Evolutionary conservation across 2,797 vertebrate species (phyloP), one percentile per base, ranked within the genome.

Genomic region (Babyrousa celebensis): DNA sequence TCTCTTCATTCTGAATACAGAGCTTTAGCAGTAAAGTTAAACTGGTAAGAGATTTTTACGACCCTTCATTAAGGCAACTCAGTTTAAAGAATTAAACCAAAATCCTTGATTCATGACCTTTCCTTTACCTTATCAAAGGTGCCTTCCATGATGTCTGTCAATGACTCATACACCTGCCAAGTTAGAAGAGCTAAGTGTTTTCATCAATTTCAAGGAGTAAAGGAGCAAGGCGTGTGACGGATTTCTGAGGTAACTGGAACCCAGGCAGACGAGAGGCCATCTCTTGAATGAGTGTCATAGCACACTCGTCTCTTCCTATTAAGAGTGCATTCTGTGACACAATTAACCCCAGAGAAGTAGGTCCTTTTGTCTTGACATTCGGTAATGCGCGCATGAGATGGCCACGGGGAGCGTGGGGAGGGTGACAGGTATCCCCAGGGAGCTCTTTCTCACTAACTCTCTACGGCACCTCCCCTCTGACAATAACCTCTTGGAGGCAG

Each of bases 11-110:
- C 43, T 72, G 21, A 74, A 62, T 32, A 3, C 27, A 68, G 63
- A 43, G 9, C 10, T 27, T 48, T 43, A 75, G 52, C 1, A 9
- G 16, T 71, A 9, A 88, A 43, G n/a, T 15, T 85, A 29, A 85
- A 58, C 17, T 48, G 6, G 18, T 60, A 74, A 60, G 48, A 79
- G 23, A 65, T 36, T 85, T 95, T 89, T 87, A 79, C 72, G 65
- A 89, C 9, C 15, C 21, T 93, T 90, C n/a, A 68, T 21, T 21
- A 78, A 92, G 29, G 23, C 48, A 80, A 54, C 18, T 96, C 36
- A 83, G 12, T 71, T 32, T 36, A 78, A 70, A 84, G 7, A 87
- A 75, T 54, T 62, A 88, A 90, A 27, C 6, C 60, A 67, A 93
- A 72, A 60, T 90, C 12, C 23, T 48, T 29, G 11, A 52, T 15